Conservation (phyloP, 1,140 invertebrate species). For the Brachionus calyciflorus region DNA sequence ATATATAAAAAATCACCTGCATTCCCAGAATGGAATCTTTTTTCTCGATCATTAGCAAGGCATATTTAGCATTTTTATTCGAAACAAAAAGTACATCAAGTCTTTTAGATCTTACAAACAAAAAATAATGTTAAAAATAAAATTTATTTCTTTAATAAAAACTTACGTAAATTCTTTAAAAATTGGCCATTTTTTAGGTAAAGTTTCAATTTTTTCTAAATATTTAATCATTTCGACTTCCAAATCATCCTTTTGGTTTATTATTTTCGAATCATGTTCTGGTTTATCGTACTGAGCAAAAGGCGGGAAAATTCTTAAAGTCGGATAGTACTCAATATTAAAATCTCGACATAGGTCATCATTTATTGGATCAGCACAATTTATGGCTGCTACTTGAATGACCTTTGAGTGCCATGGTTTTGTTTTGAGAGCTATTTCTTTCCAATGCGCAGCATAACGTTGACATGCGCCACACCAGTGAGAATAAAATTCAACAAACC, state of each 20-base stretch:
- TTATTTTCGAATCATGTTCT: not conserved
- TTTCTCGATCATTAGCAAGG: not conserved
- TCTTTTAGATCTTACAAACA: not conserved
- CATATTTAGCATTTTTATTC: slow-evolving; percentile 14
- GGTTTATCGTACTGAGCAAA: not conserved
- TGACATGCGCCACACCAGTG: slow-evolving; percentile 60
- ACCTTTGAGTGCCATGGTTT: slow-evolving; percentile 48
- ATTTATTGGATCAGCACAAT: slow-evolving; percentile 52
- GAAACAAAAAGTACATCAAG: slow-evolving; percentile 4
- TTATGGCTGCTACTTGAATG: slow-evolving; percentile 52
- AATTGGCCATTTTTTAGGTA: slow-evolving; percentile 18
- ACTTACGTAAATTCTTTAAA: slow-evolving; percentile 7
- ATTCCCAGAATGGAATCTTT: not conserved
- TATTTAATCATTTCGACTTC: not conserved
- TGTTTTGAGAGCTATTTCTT: not conserved
- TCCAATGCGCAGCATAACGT: slow-evolving; percentile 50
- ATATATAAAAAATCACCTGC: not conserved
- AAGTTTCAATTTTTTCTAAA: not conserved
- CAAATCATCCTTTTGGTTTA: slow-evolving; percentile 7
- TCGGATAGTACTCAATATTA: slow-evolving; percentile 51
- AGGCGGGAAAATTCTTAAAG: slow-evolving; percentile 30
- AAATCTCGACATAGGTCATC: slow-evolving; percentile 50
- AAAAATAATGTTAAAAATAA: not conserved
- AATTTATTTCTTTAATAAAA: not conserved
- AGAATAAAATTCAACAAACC: slow-evolving; percentile 60